Base-by-base conservation (phyloP, 2,888 invertebrate genomes). In the Xestoiulus laeticollis region DNA sequence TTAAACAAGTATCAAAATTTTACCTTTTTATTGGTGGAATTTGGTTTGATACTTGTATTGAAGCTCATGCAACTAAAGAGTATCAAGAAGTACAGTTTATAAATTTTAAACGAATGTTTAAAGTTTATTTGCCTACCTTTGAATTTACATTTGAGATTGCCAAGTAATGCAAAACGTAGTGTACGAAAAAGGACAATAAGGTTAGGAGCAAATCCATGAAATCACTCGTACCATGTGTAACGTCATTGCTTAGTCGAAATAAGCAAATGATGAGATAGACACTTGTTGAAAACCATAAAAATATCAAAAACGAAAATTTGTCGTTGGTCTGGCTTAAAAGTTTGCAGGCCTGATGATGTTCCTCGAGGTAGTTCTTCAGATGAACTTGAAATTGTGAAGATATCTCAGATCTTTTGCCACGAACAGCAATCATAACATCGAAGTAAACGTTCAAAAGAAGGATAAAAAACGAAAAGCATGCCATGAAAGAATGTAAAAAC, bases 181-280 rank as follows among this genome's bases (percentile, higher is more conserved):
- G 68, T 12, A 68, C 10, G 26, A 68, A 68, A 8, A 68, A 68
- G 26, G 68, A 68, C 68, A 68, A 26, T 2, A 68, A 22, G 2
- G 68, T 68, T 68, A 22, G 68, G 68, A 68, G 68, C 26, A 68
- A 68, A 26, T 68, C 68, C 1, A 12, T 26, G 26, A 68, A 68
- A 26, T 68, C 68, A 26, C 68, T 68, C 10, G 26, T 12, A 12
- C 68, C 68, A 68, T 68, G 26, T 8, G 68, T 26, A 26, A 68
- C 68, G 68, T 68, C 68, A n/a, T 10, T 68, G 68, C 26, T 68
- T 2, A 68, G 22, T 10, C 68, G 68, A 68, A 68, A 38, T 38
- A 84, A 84, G 33, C 33, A 84, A 38, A 84, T 84, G 33, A 84
- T 84, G 14, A 84, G 84, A 33, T 38, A 84, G 22, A 84, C 43